Percentiles rank a stretch among this genome's conserved stretches.
Conservation (phyloP, 1,140 invertebrate genomes). For the Mycetomoellerius zeteki region DNA sequence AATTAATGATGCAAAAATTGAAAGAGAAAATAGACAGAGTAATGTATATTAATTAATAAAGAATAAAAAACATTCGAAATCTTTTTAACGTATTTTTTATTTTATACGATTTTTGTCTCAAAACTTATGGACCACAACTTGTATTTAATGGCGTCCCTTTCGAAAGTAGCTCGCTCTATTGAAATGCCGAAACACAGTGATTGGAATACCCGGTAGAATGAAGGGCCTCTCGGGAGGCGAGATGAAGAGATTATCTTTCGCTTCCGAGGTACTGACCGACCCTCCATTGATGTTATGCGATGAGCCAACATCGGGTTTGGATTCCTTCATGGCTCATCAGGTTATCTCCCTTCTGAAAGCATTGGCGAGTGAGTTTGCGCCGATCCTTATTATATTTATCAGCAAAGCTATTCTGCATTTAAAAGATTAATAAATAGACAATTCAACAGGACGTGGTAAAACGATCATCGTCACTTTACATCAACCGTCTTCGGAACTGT, state of each 20-base stretch:
- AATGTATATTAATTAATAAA: no score
- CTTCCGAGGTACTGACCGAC: conserved; percentile 97
- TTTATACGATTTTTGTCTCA: no score
- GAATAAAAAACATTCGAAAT: no score
- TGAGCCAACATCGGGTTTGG: conserved; percentile 97
- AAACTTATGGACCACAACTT: not conserved
- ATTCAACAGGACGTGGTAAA: conserved; percentile 89
- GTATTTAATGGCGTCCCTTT: conserved; percentile 32
- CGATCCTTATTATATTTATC: not conserved
- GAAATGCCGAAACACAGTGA: conserved; percentile 95
- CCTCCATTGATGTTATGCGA: conserved; percentile 98
- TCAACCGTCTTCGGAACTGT: conserved; percentile 98
- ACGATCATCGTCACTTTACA: conserved; percentile 98
- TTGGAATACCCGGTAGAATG: conserved; percentile 93
- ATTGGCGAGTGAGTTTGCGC: conserved; percentile 88
- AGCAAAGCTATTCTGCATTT: not conserved
- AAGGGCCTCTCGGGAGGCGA: conserved; percentile 99
- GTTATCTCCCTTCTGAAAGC: conserved; percentile 95
- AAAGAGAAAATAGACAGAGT: no score
- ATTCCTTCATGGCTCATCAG: conserved; percentile 95
- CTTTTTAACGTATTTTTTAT: no score
- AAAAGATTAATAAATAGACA: not conserved
- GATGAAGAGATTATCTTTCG: conserved; percentile 97
- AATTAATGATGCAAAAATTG: no score
- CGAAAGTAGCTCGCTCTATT: conserved; percentile 91